Evolutionary conservation across 2,113 vertebrate species (phyloP).

Genomic region (Pantherophis guttatus): DNA sequence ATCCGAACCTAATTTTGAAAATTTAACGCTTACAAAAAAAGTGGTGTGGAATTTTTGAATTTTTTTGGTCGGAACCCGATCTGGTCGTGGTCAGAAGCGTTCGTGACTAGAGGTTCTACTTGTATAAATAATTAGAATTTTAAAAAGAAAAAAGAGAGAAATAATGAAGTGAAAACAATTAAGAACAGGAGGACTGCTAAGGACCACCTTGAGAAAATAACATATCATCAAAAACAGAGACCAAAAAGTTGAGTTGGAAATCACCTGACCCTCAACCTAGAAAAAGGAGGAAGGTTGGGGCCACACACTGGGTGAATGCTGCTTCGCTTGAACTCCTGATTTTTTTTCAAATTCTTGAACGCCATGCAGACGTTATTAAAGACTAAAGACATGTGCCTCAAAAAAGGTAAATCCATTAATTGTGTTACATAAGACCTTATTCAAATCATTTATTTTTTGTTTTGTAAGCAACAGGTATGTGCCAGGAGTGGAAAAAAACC

Average conservation of each 20-base stretch:
- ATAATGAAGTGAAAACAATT: background rate
- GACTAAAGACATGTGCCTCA: background rate
- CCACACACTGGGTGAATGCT: background rate
- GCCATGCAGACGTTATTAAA: background rate
- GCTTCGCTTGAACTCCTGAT: background rate
- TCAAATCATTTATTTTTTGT: background rate
- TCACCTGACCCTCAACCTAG: background rate
- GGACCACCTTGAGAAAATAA: background rate
- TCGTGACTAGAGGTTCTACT: too few relatives aligned
- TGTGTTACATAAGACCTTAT: background rate
- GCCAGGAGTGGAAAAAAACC: background rate
- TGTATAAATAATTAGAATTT: background rate
- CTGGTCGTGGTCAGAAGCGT: too few relatives aligned
- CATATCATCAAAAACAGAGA: background rate
- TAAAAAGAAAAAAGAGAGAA: background rate
- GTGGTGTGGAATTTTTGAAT: too few relatives aligned
- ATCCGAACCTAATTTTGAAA: too few relatives aligned
- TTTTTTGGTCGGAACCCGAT: too few relatives aligned
- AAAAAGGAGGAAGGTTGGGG: background rate
- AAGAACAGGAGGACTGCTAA: background rate
- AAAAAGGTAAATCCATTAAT: background rate
- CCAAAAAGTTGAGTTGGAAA: background rate
- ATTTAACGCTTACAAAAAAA: too few relatives aligned
- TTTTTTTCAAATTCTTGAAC: background rate
- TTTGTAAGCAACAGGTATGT: background rate